Base-by-base conservation (phyloP, 2,797 vertebrate genomes). In the Moxostoma hubbsi region DNA sequence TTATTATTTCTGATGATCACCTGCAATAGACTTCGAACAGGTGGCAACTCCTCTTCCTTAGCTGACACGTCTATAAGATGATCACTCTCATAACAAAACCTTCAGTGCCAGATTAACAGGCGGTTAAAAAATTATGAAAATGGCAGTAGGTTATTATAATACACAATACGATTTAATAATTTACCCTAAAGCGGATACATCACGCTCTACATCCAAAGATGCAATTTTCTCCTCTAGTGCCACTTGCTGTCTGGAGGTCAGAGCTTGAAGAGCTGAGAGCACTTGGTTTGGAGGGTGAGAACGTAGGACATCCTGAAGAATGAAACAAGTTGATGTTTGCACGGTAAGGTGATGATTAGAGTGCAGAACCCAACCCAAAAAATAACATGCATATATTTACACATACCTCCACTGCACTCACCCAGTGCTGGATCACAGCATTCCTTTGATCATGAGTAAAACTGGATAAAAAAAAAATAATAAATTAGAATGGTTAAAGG, bases 241-340 rank as follows among this genome's bases (percentile, higher is more conserved):
- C 72, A 81, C 83, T 72, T 94, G 92, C 77, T 92, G 91, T 83
- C 82, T 86, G 8, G 85, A 84, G 66, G 93, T 92, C 73, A 95
- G 85, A 85, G 90, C 86, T 77, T 93, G 90, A 82, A 96, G 63
- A 0, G 93, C 92, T 16, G 87, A 89, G 12, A 95, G 87, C 45
- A 95, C 51, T 5, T 95, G 94, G 70, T 85, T 93, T 24, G 94
- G 92, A 16, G 95, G 93, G 77, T 93, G 89, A 73, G 72, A n/a
- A 7, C 47, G 65, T 59, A 93, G 77, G 55, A 93, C 1, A 50
- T 88, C 92, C 95, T 96, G 85, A 67, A 85, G 75, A 77, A 24
- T 18, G 0, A 1, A 65, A 69, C 0, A 55, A 7, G 12, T 9
- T 13, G n/a, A 6, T 15, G 9, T 54, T 70, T 46, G 54, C 11